Evolutionary conservation across 1,140 invertebrate species (phyloP).

Genomic region (Melipona quadrifasciata): DNA sequence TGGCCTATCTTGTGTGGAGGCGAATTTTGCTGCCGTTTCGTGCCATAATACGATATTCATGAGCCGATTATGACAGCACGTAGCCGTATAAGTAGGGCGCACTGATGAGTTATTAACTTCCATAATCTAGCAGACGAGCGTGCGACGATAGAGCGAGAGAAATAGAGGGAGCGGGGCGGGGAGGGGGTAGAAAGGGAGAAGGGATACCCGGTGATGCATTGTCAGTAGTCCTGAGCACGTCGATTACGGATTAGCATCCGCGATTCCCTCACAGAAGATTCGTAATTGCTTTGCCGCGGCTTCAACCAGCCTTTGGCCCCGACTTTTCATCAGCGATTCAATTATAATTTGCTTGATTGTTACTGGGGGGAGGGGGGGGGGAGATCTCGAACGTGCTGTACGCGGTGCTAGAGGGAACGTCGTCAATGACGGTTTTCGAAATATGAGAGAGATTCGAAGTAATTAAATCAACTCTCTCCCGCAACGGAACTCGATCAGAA

Average conservation of each 20-base stretch:
- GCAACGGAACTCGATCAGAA: not conserved
- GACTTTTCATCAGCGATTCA: slow-evolving; percentile 11
- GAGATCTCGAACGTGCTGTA: not conserved
- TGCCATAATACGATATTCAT: slow-evolving; percentile 67
- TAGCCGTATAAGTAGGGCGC: slow-evolving; percentile 55
- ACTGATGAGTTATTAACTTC: slow-evolving; percentile 66
- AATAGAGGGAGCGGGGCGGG: not conserved
- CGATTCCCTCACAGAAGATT: slow-evolving; percentile 43
- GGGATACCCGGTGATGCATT: slow-evolving; percentile 2
- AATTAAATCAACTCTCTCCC: not conserved
- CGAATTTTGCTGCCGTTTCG: slow-evolving; percentile 57
- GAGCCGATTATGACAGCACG: slow-evolving; percentile 62
- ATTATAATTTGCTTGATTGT: slow-evolving; percentile 36
- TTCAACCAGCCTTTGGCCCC: not conserved
- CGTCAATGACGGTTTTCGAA: not conserved
- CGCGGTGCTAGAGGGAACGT: not conserved
- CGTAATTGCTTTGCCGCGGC: slow-evolving; percentile 40
- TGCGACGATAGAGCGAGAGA: slow-evolving; percentile 11
- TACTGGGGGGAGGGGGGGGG: too few species aligned
- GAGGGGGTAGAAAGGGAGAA: not conserved
- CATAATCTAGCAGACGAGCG: slow-evolving; percentile 56
- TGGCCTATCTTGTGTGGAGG: slow-evolving; percentile 39
- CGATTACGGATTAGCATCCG: slow-evolving; percentile 43
- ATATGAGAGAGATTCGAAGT: not conserved
- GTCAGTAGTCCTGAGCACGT: slow-evolving; percentile 20